phyloP scores from a whole-genome alignment of 2,888 invertebrate genomes.

The Dicyrtoma fusca region DNA sequence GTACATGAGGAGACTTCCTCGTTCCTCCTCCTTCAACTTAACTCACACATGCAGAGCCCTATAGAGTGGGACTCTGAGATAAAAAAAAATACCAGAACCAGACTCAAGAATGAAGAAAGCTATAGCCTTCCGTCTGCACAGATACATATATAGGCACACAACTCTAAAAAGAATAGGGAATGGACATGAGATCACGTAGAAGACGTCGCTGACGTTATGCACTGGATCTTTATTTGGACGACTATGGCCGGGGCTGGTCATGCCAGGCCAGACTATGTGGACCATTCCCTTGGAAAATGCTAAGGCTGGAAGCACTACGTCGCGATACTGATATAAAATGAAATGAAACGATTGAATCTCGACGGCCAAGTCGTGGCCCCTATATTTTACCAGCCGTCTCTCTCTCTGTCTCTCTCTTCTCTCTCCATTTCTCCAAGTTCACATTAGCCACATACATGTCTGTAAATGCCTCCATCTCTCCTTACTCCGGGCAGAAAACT shows the following conservation, averaged over 20 bases:
- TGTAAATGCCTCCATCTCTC: background rate
- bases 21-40: background rate
- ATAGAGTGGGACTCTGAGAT: too few relatives aligned
- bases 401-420: background rate
- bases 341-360: constrained; percentile 38
- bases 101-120: too few relatives aligned
- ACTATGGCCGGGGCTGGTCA: too few relatives aligned
- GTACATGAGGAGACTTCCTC: background rate
- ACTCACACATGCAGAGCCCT: background rate
- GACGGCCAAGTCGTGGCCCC: constrained; percentile 23
- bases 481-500: background rate
- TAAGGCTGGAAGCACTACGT: background rate
- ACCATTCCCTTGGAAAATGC: background rate
- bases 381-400: constrained; percentile 17
- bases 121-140: too few relatives aligned
- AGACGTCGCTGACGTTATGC: constrained; percentile 33
- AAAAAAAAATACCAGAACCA: too few relatives aligned
- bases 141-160: background rate
- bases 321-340: constrained; percentile 25
- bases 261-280: constrained; percentile 13
- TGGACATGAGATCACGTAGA: constrained; percentile 29
- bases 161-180: constrained; percentile 17
- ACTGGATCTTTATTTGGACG: constrained; percentile 32
- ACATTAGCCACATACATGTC: background rate
- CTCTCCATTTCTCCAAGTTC: background rate